Evolutionary conservation across 1,140 invertebrate genomes (phyloP).

Genomic region (Caenorhabditis remanei): DNA sequence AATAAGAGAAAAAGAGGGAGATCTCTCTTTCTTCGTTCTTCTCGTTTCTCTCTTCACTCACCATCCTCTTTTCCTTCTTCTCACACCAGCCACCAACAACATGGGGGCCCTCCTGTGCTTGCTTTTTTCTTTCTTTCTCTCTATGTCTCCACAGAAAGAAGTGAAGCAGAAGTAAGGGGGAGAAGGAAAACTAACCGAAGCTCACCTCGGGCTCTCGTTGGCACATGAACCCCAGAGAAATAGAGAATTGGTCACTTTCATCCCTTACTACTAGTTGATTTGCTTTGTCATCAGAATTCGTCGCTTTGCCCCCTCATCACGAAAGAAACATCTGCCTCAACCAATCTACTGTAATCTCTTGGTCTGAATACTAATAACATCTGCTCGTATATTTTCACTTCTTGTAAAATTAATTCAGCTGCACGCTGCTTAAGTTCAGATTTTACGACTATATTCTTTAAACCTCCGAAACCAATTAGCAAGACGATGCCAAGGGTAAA

Average conservation of each 20-base stretch:
- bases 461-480: constrained; percentile 34
- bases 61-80: constrained; percentile 19
- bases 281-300: too few relatives aligned
- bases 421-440: not conserved
- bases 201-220: not conserved
- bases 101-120: not conserved
- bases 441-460: constrained; percentile 20
- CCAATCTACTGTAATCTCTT: not conserved
- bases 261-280: constrained; percentile 5
- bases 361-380: constrained; percentile 2
- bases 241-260: constrained; percentile 50
- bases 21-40: not conserved
- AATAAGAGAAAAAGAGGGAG: not conserved
- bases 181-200: not conserved
- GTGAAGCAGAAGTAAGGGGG: not conserved
- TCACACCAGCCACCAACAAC: constrained; percentile 55
- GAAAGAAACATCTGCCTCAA: constrained; percentile 36
- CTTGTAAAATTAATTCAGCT: constrained; percentile 42
- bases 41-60: constrained; percentile 36
- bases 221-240: constrained; percentile 8
- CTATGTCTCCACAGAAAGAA: constrained; percentile 7
- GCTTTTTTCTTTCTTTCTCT: not conserved
- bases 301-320: too few relatives aligned
- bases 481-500: constrained; percentile 15
- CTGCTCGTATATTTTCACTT: constrained; percentile 45